Conservation (phyloP, 2,888 invertebrate species). For the Brachypterus glaber region DNA sequence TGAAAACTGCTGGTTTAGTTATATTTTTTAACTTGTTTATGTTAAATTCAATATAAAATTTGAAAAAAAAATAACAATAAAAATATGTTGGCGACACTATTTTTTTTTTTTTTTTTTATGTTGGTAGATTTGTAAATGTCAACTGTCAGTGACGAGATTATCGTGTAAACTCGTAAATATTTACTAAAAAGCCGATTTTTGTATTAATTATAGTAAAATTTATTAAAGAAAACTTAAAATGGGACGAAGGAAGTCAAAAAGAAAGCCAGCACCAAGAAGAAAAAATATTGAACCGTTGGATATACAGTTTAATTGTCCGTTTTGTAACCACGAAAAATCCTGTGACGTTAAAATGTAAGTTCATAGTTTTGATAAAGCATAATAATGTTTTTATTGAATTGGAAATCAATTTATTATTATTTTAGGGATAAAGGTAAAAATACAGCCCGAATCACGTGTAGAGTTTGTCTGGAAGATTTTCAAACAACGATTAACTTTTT, state of each 20-base stretch:
- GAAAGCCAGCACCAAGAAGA: constrained; percentile 91
- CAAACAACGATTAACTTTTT: constrained; percentile 93
- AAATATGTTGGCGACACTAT: too few species aligned
- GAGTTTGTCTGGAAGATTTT: constrained; percentile 93
- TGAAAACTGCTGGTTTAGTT: too few species aligned
- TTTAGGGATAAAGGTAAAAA: constrained; percentile 89
- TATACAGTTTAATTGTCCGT: constrained; percentile 95
- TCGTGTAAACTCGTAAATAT: too few species aligned
- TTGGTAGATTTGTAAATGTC: too few species aligned
- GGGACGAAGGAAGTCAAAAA: constrained; percentile 94
- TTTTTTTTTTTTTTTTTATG: too few species aligned
- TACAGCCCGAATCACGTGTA: constrained; percentile 88
- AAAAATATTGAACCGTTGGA: constrained; percentile 91
- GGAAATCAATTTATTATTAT: constrained; percentile 24
- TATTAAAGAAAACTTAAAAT: too few species aligned
- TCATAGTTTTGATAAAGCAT: background rate
- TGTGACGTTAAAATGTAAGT: constrained; percentile 98
- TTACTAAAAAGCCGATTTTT: too few species aligned
- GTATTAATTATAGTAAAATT: too few species aligned
- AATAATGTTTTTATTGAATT: constrained; percentile 5
- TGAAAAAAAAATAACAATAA: too few species aligned
- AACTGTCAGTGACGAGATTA: too few species aligned
- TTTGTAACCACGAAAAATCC: constrained; percentile 98
- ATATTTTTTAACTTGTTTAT: too few species aligned
- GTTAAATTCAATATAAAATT: too few species aligned